These are phyloP conservation scores for Coenonympha arcania DNA, from an alignment of 2,888 invertebrate species.

Conservation along the genomic window DNA sequence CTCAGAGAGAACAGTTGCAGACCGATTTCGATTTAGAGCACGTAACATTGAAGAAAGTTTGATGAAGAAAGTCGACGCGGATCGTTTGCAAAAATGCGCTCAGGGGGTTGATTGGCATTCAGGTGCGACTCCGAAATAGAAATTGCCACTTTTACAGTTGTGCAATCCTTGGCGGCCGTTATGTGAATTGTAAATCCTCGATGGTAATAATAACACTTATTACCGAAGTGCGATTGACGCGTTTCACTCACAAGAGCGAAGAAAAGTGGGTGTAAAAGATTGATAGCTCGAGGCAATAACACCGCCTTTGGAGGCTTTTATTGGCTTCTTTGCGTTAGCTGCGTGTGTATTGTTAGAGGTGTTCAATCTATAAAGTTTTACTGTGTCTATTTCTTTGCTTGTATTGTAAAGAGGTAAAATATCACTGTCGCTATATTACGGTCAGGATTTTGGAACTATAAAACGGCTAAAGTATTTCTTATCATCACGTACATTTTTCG, in stretches of 20 bases:
- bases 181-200: not conserved
- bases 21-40: constrained; percentile 28
- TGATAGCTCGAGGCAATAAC: no score
- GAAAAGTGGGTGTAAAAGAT: no score
- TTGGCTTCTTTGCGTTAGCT: no score
- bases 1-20: not conserved
- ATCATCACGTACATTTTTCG: constrained; percentile 4
- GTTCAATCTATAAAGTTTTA: no score
- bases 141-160: constrained; percentile 15
- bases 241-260: not conserved
- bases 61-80: constrained; percentile 22
- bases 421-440: no score
- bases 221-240: not conserved
- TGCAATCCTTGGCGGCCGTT: not conserved
- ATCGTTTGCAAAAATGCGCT: constrained; percentile 36
- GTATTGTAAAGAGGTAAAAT: no score
- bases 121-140: constrained; percentile 28
- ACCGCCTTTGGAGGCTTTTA: no score
- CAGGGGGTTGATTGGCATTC: constrained; percentile 39
- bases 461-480: not conserved
- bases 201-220: not conserved
- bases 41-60: constrained; percentile 39
- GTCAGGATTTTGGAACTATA: not conserved
- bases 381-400: no score
- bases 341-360: no score